Percentiles rank a stretch among this genome's conserved stretches.
These are phyloP conservation scores for Podargus strigoides DNA, from an alignment of 2,797 vertebrate genomes.

Conservation along the genomic window DNA sequence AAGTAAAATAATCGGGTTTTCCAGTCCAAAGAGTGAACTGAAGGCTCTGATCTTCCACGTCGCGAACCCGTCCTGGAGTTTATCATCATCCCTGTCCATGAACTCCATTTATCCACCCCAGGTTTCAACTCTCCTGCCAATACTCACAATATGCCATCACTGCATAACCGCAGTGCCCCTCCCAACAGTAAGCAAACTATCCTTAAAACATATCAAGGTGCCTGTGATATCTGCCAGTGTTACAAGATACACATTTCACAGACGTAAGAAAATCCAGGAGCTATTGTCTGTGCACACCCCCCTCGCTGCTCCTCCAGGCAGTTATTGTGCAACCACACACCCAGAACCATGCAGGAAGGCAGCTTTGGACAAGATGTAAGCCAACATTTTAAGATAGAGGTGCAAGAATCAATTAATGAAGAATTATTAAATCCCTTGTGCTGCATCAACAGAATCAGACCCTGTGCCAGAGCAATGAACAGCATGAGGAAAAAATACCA, in stretches of 20 bases:
- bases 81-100: not conserved
- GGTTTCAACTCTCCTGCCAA: not conserved
- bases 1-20: slow-evolving; percentile 24
- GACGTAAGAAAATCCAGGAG: not conserved
- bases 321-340: not conserved
- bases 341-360: not conserved
- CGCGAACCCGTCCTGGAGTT: not conserved
- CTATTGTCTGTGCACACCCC: not conserved
- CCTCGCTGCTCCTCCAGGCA: not conserved
- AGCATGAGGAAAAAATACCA: not conserved
- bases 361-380: not conserved
- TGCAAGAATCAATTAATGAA: not conserved
- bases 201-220: not conserved
- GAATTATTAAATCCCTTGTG: not conserved
- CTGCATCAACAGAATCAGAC: not conserved
- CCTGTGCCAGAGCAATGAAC: not conserved
- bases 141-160: not conserved
- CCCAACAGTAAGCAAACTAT: not conserved
- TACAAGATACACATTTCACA: not conserved
- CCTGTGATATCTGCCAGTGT: not conserved
- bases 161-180: accelerated
- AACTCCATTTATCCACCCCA: not conserved
- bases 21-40: not conserved
- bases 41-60: not conserved
- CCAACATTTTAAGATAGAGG: accelerated